Conservation (phyloP, 2,888 invertebrate genomes). For the Archips crataeganus region DNA sequence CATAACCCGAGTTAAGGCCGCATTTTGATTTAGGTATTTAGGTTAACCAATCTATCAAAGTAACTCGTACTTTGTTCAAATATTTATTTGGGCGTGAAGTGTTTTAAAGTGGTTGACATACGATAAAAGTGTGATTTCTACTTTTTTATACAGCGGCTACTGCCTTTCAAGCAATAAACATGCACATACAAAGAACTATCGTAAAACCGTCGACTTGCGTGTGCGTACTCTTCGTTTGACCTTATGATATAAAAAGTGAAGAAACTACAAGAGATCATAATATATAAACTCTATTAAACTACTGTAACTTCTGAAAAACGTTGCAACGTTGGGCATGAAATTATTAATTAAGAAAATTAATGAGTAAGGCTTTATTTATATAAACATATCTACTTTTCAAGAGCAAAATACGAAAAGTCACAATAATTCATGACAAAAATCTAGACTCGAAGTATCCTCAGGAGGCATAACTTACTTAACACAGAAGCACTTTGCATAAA, state of each 20-base stretch:
- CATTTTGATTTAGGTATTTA: not conserved
- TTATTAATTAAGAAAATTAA: no score
- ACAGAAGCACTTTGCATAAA: slow-evolving; percentile 7
- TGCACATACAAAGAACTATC: slow-evolving; percentile 1
- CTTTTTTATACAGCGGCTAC: not conserved
- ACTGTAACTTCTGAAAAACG: not conserved
- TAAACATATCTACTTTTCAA: not conserved
- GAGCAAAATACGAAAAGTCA: not conserved
- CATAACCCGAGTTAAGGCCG: not conserved
- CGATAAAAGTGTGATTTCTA: not conserved
- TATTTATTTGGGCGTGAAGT: not conserved
- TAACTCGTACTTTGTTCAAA: not conserved
- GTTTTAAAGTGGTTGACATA: not conserved
- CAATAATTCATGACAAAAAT: not conserved
- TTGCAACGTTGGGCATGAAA: not conserved
- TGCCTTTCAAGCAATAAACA: not conserved
- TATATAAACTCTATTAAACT: not conserved
- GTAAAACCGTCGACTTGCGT: slow-evolving; percentile 22
- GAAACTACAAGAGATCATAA: slow-evolving; percentile 1
- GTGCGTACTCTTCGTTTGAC: slow-evolving; percentile 19
- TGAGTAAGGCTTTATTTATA: not conserved
- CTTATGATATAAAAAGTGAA: slow-evolving; percentile 27
- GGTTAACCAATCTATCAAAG: not conserved
- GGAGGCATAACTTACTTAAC: not conserved
- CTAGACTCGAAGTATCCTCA: not conserved